These are phyloP conservation scores for Ernsta delagoae DNA, from an alignment of 2,888 invertebrate species.

Conservation along the genomic window DNA sequence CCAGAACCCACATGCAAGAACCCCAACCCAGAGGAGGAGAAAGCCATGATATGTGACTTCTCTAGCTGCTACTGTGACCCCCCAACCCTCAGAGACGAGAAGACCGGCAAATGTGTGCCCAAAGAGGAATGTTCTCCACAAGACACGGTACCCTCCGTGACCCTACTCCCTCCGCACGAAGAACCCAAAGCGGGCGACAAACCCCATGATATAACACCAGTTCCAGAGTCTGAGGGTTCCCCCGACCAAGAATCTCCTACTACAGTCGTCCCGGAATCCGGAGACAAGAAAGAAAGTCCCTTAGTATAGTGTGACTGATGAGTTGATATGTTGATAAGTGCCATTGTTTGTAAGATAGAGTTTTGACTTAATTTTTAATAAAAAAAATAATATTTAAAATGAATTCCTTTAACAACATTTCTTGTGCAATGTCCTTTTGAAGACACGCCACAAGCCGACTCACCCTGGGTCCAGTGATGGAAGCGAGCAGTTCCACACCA, in stretches of 20 bases:
- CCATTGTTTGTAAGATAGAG: too few species aligned
- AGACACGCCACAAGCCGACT: slow-evolving; percentile 32
- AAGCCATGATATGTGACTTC: slow-evolving; percentile 48
- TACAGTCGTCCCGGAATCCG: too few species aligned
- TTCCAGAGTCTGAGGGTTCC: too few species aligned
- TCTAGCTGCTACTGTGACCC: slow-evolving; percentile 56
- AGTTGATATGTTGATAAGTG: too few species aligned
- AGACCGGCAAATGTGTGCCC: slow-evolving; percentile 51
- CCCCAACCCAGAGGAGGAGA: slow-evolving; percentile 30
- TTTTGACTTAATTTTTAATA: too few species aligned
- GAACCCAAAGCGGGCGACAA: background rate
- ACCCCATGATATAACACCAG: too few species aligned
- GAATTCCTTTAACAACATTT: too few species aligned
- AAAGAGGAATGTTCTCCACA: slow-evolving; percentile 50
- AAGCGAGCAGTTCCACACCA: slow-evolving; percentile 89
- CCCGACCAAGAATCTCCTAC: too few species aligned
- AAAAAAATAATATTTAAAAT: too few species aligned
- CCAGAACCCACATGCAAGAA: slow-evolving; percentile 60
- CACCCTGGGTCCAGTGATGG: slow-evolving; percentile 87
- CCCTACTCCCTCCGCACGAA: slow-evolving; percentile 17
- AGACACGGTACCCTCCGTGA: background rate
- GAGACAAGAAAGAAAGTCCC: too few species aligned
- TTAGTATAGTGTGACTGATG: too few species aligned
- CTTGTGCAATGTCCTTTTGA: too few species aligned
- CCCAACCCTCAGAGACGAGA: slow-evolving; percentile 55